phyloP scores from a whole-genome alignment of 2,888 invertebrate species.

The Tipula unca region DNA sequence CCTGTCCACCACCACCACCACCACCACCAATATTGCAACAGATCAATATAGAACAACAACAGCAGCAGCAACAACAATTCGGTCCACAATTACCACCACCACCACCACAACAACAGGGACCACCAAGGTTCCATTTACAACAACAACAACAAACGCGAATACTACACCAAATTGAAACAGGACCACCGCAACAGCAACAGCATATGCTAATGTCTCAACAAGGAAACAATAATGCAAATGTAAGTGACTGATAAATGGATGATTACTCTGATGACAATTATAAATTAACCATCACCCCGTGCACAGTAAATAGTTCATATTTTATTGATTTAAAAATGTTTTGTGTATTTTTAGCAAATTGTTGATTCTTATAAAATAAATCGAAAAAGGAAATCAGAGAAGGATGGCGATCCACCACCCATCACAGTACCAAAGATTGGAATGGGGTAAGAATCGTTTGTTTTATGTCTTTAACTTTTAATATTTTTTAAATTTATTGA shows the following conservation, averaged over 20 bases:
- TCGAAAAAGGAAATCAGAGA: constrained; percentile 23
- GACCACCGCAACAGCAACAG: constrained; percentile 23
- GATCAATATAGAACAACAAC: constrained; percentile 3
- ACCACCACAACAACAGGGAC: background rate
- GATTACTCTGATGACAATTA: background rate
- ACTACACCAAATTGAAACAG: constrained; percentile 18
- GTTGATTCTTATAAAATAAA: constrained; percentile 15
- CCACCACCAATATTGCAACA: constrained; percentile 17
- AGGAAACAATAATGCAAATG: background rate
- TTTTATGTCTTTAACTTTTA: background rate
- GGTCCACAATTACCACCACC: background rate
- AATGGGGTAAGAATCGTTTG: constrained; percentile 27
- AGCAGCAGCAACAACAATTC: constrained; percentile 17
- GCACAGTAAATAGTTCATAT: background rate
- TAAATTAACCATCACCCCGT: background rate
- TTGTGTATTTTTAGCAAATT: constrained; percentile 14
- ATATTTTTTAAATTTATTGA: background rate
- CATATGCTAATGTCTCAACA: constrained; percentile 16
- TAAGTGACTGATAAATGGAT: background rate
- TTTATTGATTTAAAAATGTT: background rate
- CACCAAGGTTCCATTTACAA: constrained; percentile 1
- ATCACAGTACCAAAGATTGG: constrained; percentile 26
- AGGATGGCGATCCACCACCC: constrained; percentile 23
- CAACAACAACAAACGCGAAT: constrained; percentile 17
- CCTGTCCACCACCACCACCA: background rate